Base-by-base conservation (phyloP, 2,888 invertebrate genomes). In the Deilephila elpenor region DNA sequence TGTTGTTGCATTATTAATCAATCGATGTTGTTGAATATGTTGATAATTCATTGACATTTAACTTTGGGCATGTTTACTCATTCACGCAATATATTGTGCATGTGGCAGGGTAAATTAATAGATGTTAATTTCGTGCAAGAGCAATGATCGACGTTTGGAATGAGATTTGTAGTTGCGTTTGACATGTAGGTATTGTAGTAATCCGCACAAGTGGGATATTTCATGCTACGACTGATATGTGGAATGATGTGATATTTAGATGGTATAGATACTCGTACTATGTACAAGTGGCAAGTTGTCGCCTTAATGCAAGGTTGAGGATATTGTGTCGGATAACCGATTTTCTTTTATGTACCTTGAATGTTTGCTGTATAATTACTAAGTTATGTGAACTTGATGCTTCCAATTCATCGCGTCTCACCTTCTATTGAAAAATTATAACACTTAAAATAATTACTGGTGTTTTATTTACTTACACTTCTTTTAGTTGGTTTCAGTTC, bases 231-330 rank as follows among this genome's bases (percentile, higher is more conserved):
- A 67, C 25, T 67, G 67, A 67, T 25, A 20, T 25, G 25, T 67
- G 44, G n/a, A 64, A 56, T 20, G 44, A 37, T 67, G 67, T 67
- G 67, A 67, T 67, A 67, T 67, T 67, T 64, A 62, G 62, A 53
- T 64, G 34, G 64, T 67, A 61, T 32, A 51, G 44, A 67, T 67
- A 25, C 44, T 20, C 37, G 64, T 44, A 67, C 20, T 34, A 62
- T 44, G 25, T 67, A 25, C 44, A 51, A 25, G 67, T 25, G 6
- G 25, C 5, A 51, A 29, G 56, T 56, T 19, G n/a, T 19, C 44
- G 44, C 56, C 17, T 56, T 56, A n/a, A 6, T 56, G 1, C n/a
- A 56, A n/a, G n/a, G n/a, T 56, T 56, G n/a, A 25, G 25, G 17
- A 25, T 4, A 29, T 14, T 2, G 44, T 51, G 14, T 20, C 44